Base-by-base conservation (phyloP, 2,113 vertebrate genomes). In the Carassius carassius region DNA sequence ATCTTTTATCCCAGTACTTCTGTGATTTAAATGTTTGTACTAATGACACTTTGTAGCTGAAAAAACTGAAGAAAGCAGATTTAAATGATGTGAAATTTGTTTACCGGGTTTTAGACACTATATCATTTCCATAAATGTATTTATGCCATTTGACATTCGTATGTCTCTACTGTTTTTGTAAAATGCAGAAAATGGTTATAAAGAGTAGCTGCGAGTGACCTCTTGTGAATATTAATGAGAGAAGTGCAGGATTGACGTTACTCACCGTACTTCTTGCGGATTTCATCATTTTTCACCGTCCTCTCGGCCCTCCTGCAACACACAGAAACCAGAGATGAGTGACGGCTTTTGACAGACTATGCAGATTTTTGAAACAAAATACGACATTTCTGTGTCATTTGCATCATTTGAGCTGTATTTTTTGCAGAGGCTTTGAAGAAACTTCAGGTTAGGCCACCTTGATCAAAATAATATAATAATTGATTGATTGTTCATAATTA, bases 211-310 rank as follows among this genome's bases (percentile, higher is more conserved):
- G 47, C 4, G 47, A 14, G 13, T 14, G 47, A 49, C 32, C 14
- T 67, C 49, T 51, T 51, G 25, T 67, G 63, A 67, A 51, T 35
- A 14, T 3, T 56, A 58, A 82, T 7, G 49, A 70, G 5, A 73
- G 21, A 72, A 21, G 54, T 63, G 77, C 76, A 0, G 63, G 73
- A 74, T 62, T 49, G 3, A 85, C 41, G 47, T 32, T 49, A 92
- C 94, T 49, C 94, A 97, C 96, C 96, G 54, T 97, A 97, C 90
- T 97, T 97, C 92, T 91, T 96, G 51, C 96, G 95, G 90, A 97
- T 97, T 82, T 97, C 95, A 86, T 97, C 94, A 2, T 96, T 94
- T 58, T 92, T 94, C 35, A 88, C 70, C 88, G 89, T 96, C 83
- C 94, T 94, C 88, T 97, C 95, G 23, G 86, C 91, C 69, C 94